Base-by-base conservation (phyloP, 1,140 invertebrate genomes). In the Nebria ingens region DNA sequence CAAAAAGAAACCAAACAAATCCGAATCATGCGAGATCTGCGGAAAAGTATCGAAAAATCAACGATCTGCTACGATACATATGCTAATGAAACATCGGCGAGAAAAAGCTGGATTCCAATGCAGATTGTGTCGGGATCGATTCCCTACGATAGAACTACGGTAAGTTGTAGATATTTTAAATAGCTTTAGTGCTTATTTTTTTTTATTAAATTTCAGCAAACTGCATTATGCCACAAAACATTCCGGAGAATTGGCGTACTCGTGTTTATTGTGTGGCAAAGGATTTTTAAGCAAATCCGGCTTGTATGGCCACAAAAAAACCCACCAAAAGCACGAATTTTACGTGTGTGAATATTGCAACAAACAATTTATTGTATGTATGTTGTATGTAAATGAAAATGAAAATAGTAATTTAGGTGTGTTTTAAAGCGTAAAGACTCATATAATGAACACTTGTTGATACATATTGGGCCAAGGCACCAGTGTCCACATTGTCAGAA, bases 401-500 rank as follows among this genome's bases (percentile, higher is more conserved):
- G n/a, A n/a, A n/a, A n/a, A n/a, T n/a, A n/a, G 15, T 54, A 4
- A 17, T 40, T 4, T 25, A 19, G 13, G 20, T 38, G n/a, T 34
- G 19, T 20, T 53, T 51, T 25, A 52, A 54, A 66, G 65, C 52
- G 66, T 15, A 61, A 60, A 34, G 66, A 68, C 51, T 34, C 60
- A 64, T 54, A 45, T 17, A 45, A 45, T 45, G 66, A 68, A 57
- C 66, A 68, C 54, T 58, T 68, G 6, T 52, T 68, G 25, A 68
- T 68, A 21, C 66, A 68, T 55, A 63, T 59, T 51, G 66, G 65
- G 17, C 66, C 66, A 3, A 51, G 59, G 34, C 65, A 65, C 23
- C 63, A 63, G 22, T 68, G 66, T 55, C 65, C 66, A 19, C 62
- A 65, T 52, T 68, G 66, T 54, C 58, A 61, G 4, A 68, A 68